A percentile compares a stretch with the other conserved stretches of the same genome.
These are phyloP conservation scores for Seladonia tumulorum DNA, from an alignment of 2,888 invertebrate genomes.

Conservation along the genomic window DNA sequence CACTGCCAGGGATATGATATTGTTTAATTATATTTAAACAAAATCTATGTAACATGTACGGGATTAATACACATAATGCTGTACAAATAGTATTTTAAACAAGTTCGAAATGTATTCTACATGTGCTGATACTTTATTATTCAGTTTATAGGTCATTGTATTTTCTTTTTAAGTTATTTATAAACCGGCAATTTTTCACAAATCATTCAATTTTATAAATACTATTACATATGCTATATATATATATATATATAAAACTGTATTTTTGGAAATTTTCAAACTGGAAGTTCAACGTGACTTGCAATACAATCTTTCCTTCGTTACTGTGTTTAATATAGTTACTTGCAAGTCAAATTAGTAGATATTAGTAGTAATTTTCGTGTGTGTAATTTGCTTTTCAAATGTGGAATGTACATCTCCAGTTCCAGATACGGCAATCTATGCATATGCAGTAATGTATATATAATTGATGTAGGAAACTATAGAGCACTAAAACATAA, in stretches of 20 bases:
- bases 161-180: constrained; percentile 37
- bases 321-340: constrained; percentile 11
- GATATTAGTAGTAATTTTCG: constrained; percentile 18
- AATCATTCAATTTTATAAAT: constrained; percentile 35
- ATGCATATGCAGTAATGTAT: constrained; percentile 49
- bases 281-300: constrained; percentile 47
- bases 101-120: constrained; percentile 46
- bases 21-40: constrained; percentile 37
- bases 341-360: constrained; percentile 33
- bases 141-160: constrained; percentile 36
- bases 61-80: constrained; percentile 50
- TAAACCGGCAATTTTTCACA: constrained; percentile 34
- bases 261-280: constrained; percentile 38
- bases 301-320: constrained; percentile 20
- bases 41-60: constrained; percentile 36
- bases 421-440: constrained; percentile 59
- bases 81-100: constrained; percentile 54
- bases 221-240: constrained; percentile 28
- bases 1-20: constrained; percentile 35
- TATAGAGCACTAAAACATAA: constrained; percentile 57
- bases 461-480: constrained; percentile 58
- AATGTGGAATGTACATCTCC: constrained; percentile 78
- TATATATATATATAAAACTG: constrained; percentile 37
- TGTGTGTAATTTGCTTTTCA: constrained; percentile 75
- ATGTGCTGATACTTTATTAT: constrained; percentile 27